Evolutionary conservation across 2,113 vertebrate species (phyloP), one percentile per base, ranked within the genome.

Genomic region (Elgaria multicarinata): DNA sequence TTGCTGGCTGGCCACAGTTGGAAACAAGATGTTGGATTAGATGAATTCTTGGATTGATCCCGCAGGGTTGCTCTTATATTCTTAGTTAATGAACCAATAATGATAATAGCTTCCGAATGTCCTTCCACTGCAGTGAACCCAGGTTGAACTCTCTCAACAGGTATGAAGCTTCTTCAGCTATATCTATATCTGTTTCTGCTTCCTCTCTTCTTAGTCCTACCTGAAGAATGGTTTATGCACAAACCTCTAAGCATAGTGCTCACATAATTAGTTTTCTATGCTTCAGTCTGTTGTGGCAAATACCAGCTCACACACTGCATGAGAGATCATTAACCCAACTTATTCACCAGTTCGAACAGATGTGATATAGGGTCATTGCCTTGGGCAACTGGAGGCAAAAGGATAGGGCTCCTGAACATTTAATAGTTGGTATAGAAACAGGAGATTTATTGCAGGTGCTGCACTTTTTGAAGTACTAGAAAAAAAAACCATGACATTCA

Each of bases 201-300:
- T 77, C 85, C 71, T 75, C 69, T 75, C 50, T 39, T 58, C 50
- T 86, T 62, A 42, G 24, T 64, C 36, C 72, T 64, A 39, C 58
- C 55, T 64, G 72, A 87, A 87, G 58, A 87, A 87, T 64, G 77
- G 85, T 64, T n/a, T 77, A 77, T 77, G 74, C 16, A 28, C 16
- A 77, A 87, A 66, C 55, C 39, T 46, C 55, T 39, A 87, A 87
- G 85, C 74, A 66, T 14, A 82, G 80, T 82, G 24, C 36, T 64
- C 80, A 82, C 36, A 76, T 87, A 87, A 87, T 87, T 77, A 87
- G 72, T 76, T 87, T 87, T 77, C 85, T 77, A 7, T 77, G 42
- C 82, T 77, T 77, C 74, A 64, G 55, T 64, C 42, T 64, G 39
- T 1, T 64, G 39, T 22, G 55, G 39, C 62, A 76, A 77, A 55